A percentile compares a stretch with the other conserved stretches of the same genome.
phyloP scores from a whole-genome alignment of 1,140 invertebrate genomes.

The Argopecten irradians region DNA sequence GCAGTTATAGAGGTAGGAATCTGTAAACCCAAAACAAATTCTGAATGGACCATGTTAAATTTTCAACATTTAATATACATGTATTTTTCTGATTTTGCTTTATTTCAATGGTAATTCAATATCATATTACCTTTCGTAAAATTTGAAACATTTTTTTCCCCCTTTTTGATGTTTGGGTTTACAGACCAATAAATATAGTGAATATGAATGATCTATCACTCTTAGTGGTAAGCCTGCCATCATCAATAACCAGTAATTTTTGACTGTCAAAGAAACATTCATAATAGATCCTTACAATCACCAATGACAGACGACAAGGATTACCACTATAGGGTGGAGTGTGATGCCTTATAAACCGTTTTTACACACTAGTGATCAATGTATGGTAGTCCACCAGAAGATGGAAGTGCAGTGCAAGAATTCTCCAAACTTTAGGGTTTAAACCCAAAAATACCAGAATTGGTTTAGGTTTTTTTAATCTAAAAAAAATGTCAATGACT shows the following conservation, averaged over 20 bases:
- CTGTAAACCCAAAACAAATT: background rate
- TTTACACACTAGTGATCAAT: too few species aligned
- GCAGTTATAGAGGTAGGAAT: background rate
- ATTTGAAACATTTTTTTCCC: background rate
- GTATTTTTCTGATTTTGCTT: background rate
- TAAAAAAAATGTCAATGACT: too few species aligned
- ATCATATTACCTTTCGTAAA: background rate
- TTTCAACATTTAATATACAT: too few species aligned
- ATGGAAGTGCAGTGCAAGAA: background rate
- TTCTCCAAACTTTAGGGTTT: too few species aligned
- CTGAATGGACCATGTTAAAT: background rate
- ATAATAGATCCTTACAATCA: too few species aligned
- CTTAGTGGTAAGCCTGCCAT: background rate
- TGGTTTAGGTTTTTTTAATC: too few species aligned
- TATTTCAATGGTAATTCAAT: too few species aligned
- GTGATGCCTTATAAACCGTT: background rate
- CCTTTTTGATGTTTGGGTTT: background rate
- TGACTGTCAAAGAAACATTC: background rate
- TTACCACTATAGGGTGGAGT: constrained; percentile 3
- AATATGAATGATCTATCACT: background rate
- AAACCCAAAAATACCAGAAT: too few species aligned
- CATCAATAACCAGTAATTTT: background rate
- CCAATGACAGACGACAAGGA: background rate
- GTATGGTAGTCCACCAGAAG: background rate
- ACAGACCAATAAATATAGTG: background rate